phyloP scores from a whole-genome alignment of 2,888 invertebrate genomes.

The Parnassius orleans region DNA sequence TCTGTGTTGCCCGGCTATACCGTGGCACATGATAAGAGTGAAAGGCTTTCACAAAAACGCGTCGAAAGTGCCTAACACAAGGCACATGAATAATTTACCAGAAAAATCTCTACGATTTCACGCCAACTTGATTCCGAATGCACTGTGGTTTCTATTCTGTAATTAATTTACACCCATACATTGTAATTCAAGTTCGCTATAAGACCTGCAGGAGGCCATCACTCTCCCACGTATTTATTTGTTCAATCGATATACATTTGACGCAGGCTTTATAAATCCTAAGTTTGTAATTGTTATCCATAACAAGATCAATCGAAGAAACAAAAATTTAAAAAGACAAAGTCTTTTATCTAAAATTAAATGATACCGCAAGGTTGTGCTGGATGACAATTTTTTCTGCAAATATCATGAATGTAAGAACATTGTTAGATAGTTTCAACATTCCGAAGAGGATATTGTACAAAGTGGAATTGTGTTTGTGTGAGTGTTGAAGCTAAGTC shows the following conservation, averaged over 20 bases:
- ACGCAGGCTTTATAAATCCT: too few relatives aligned
- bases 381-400: conserved; percentile 45
- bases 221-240: too few relatives aligned
- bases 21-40: conserved; percentile 67
- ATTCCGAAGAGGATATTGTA: conserved; percentile 54
- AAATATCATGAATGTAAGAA: conserved; percentile 31
- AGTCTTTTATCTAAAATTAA: neutral
- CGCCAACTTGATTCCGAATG: conserved; percentile 74
- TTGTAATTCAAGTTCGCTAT: conserved; percentile 51
- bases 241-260: too few relatives aligned
- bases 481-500: conserved; percentile 37
- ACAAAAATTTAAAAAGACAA: neutral
- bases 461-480: conserved; percentile 22
- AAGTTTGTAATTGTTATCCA: conserved; percentile 5
- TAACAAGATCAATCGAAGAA: neutral
- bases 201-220: too few relatives aligned
- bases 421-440: conserved; percentile 49
- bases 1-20: conserved; percentile 18
- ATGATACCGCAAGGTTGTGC: neutral
- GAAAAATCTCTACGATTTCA: conserved; percentile 81
- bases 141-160: conserved; percentile 75
- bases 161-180: conserved; percentile 66
- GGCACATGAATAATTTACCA: conserved; percentile 80
- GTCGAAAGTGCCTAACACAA: conserved; percentile 75
- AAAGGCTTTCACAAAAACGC: conserved; percentile 76